Evolutionary conservation across 2,797 vertebrate species (phyloP).

Genomic region (Muraenolepis orangiensis): DNA sequence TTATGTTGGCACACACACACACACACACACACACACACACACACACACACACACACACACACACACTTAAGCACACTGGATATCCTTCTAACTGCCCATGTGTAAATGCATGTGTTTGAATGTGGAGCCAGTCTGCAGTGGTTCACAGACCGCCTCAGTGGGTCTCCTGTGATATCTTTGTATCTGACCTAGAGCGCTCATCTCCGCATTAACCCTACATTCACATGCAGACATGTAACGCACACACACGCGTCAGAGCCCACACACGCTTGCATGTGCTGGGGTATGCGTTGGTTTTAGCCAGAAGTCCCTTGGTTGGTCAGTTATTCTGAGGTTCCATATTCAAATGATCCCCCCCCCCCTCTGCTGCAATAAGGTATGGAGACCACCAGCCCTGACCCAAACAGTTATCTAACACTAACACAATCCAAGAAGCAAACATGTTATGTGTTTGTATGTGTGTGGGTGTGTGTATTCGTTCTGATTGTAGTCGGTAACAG

Average conservation of each 20-base stretch:
- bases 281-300: conserved; percentile 53
- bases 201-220: conserved; percentile 43
- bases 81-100: conserved; percentile 12
- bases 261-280: conserved; percentile 11
- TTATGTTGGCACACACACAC: conserved; percentile 33
- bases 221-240: conserved; percentile 39
- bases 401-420: conserved; percentile 5
- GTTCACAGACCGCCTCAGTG: too few species aligned
- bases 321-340: conserved; percentile 62
- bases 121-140: too few species aligned
- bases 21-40: not conserved
- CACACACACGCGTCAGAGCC: not conserved
- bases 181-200: conserved; percentile 40
- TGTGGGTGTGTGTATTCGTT: conserved; percentile 51
- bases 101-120: conserved; percentile 14
- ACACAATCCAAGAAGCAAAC: conserved; percentile 11
- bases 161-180: conserved; percentile 30
- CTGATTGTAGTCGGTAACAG: conserved; percentile 72
- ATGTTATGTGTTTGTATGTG: conserved; percentile 42
- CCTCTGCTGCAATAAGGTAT: conserved; percentile 66
- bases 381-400: conserved; percentile 60
- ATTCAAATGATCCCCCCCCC: conserved; percentile 72
- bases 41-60: conserved; percentile 8
- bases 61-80: conserved; percentile 15
- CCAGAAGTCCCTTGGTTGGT: conserved; percentile 42